Evolutionary conservation across 2,888 invertebrate genomes (phyloP), one percentile per base, ranked within the genome.

Genomic region (Nomada lathburiana): DNA sequence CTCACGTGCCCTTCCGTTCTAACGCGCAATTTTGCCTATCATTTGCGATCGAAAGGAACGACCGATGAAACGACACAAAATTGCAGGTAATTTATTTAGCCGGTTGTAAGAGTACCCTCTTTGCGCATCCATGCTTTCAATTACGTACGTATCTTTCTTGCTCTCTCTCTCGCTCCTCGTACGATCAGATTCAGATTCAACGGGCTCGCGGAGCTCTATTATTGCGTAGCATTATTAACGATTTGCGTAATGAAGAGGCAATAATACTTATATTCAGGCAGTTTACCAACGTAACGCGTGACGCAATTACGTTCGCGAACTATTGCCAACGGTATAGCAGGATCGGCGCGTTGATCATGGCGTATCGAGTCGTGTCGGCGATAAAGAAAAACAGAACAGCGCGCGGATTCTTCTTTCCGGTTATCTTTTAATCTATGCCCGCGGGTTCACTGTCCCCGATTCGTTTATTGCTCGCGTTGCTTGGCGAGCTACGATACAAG

Each of bases 361-460:
- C 42, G 78, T 73, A 62, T 72, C 79, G 73, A 69, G 52, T 50
- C 59, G 36, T 60, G 73, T 69, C 69, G 29, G 73, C 47, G 78
- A 72, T 68, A 63, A 72, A 67, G 62, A 52, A 20, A 44, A 77
- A 64, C 57, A 64, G 64, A 64, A 57, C 63, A 13, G 20, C 13
- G 42, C n/a, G 20, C 47, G 11, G 52, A 72, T 67, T 77, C 29
- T 60, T 77, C 29, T 23, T 63, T 44, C 50, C 7, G 42, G n/a
- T n/a, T 68, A 57, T 42, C 57, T 23, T 36, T 7, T n/a, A 10
- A 68, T 74, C 23, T 50, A 7, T 26, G 2, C 26, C n/a, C 11
- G 23, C 29, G 7, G 0, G 36, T n/a, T 60, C 60, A 10, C 65
- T 65, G 47, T 16, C 29, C 5, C 16, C 44, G 36, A 36, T 60